phyloP scores from a whole-genome alignment of 2,797 vertebrate species.

The Caiman crocodilus region DNA sequence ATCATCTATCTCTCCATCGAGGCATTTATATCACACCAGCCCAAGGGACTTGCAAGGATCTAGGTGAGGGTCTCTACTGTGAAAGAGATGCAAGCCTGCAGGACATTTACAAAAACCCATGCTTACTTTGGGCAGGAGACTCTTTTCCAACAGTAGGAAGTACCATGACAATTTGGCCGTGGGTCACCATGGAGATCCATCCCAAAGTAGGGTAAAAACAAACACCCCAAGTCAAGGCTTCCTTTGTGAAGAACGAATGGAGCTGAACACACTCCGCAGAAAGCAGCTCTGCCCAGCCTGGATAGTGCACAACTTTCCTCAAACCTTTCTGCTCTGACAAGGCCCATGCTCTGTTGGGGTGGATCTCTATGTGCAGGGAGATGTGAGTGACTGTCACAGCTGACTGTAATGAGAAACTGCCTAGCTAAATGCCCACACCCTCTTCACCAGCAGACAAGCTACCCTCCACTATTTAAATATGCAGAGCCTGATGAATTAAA shows the following conservation, averaged over 20 bases:
- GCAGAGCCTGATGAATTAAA: not conserved
- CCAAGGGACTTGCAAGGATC: not conserved
- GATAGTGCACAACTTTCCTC: not conserved
- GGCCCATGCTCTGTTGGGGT: fast-evolving
- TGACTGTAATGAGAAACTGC: not conserved
- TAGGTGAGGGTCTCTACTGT: not conserved
- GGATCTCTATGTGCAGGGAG: not conserved
- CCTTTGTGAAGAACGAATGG: not conserved
- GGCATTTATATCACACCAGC: not conserved
- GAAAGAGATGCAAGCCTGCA: not conserved
- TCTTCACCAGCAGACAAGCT: not conserved
- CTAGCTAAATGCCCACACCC: fast-evolving
- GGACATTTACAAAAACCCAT: fast-evolving
- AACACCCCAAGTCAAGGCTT: not conserved
- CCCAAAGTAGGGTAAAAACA: fast-evolving
- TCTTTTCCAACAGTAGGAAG: not conserved
- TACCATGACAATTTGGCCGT: not conserved
- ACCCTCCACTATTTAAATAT: not conserved
- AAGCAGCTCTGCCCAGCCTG: not conserved
- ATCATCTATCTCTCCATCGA: not conserved
- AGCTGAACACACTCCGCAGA: not conserved
- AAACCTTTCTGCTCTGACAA: fast-evolving
- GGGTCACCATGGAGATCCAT: not conserved
- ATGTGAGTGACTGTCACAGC: not conserved
- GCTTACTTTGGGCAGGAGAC: not conserved